phyloP scores from a whole-genome alignment of 2,113 vertebrate species.

The Formicarius rufipectus region DNA sequence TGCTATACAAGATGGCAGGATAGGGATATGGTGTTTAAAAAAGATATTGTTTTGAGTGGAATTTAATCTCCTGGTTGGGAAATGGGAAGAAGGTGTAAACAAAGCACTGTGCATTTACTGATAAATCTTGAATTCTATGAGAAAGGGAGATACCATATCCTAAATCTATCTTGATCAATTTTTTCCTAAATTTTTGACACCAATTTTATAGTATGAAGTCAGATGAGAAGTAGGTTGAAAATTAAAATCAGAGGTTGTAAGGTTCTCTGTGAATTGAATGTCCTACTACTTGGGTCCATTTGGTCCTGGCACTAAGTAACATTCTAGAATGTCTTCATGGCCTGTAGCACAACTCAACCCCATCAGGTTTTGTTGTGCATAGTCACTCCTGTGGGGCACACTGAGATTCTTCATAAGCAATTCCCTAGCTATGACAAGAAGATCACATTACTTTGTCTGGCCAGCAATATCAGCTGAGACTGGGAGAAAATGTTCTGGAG shows the following conservation, averaged over 20 bases:
- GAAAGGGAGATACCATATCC: neutral
- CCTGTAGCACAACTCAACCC: neutral
- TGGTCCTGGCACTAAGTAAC: neutral
- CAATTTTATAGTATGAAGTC: neutral
- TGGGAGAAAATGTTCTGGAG: neutral
- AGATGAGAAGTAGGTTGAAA: neutral
- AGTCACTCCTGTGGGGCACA: neutral
- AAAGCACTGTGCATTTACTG: neutral
- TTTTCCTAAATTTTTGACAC: neutral
- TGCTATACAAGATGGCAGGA: neutral
- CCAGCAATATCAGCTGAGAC: neutral
- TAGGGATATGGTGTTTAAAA: neutral
- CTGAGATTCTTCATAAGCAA: neutral
- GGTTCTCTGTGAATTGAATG: neutral
- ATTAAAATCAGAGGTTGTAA: neutral
- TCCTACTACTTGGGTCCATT: neutral
- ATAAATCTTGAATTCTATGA: neutral
- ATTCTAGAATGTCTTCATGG: neutral
- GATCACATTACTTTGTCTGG: neutral
- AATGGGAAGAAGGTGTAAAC: neutral
- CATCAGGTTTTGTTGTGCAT: neutral
- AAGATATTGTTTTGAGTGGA: neutral
- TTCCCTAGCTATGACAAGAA: neutral
- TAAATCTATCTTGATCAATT: neutral
- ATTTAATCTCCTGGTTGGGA: neutral